Evolutionary conservation across 2,113 vertebrate genomes (phyloP).

Genomic region (Saiga tatarica): DNA sequence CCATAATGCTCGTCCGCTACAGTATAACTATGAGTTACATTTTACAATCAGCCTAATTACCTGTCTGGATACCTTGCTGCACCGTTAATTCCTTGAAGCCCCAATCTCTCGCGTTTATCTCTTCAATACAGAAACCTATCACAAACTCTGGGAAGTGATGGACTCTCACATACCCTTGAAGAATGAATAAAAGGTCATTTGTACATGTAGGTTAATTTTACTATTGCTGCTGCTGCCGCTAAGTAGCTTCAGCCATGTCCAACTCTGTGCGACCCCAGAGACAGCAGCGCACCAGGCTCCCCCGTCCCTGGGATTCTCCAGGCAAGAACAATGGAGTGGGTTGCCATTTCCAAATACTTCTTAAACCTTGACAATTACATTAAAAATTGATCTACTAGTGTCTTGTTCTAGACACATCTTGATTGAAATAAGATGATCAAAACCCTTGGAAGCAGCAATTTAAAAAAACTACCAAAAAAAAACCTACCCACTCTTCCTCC

Average conservation of each 20-base stretch:
- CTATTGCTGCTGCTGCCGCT: not conserved
- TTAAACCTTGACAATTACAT: not conserved
- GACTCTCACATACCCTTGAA: not conserved
- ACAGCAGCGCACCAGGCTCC: no score
- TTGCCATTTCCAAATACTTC: not conserved
- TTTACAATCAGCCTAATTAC: not conserved
- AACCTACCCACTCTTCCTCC: not conserved
- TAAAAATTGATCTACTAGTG: not conserved
- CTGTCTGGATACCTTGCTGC: not conserved
- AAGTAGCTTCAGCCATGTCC: fast-evolving
- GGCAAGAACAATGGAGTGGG: no score
- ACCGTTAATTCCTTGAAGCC: not conserved
- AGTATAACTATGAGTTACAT: not conserved
- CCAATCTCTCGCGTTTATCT: not conserved
- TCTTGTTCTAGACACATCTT: not conserved
- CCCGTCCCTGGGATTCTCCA: no score
- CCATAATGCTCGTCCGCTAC: not conserved
- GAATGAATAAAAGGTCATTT: not conserved
- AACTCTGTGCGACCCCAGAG: no score
- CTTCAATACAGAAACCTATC: not conserved
- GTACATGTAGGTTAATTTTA: not conserved
- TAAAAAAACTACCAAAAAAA: not conserved
- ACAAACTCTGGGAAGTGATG: not conserved
- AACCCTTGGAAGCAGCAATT: not conserved
- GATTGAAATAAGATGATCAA: not conserved